Percentiles rank a stretch among this genome's conserved stretches.
Evolutionary conservation across 2,888 invertebrate species (phyloP).

Genomic region (Nasonovia ribisnigri): DNA sequence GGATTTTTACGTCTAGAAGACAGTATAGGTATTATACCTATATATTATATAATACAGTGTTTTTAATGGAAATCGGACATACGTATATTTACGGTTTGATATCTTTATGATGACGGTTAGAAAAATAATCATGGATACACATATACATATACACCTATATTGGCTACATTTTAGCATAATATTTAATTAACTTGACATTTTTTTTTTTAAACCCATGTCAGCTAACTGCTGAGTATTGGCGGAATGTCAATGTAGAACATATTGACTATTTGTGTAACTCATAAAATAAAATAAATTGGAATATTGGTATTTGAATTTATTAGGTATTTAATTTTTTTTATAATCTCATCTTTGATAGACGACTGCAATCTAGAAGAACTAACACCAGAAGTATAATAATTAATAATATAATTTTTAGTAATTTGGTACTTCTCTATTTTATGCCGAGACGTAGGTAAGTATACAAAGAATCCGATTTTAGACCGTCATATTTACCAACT

Average conservation of each 20-base stretch:
- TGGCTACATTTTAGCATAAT: neutral
- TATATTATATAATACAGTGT: neutral
- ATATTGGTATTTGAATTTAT: neutral
- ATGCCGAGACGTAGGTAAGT: neutral
- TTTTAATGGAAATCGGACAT: neutral
- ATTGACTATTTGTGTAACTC: too few species aligned
- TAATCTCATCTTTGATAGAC: neutral
- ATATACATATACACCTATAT: too few species aligned
- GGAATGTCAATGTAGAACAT: neutral
- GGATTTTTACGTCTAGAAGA: neutral
- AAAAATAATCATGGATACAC: neutral
- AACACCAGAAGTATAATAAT: too few species aligned
- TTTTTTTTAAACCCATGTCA: neutral
- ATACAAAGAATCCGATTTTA: too few species aligned
- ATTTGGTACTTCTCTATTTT: neutral
- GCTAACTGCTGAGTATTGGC: neutral
- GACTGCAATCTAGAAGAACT: neutral
- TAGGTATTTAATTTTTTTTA: neutral
- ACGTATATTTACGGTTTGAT: too few species aligned
- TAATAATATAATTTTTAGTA: too few species aligned
- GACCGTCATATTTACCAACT: neutral
- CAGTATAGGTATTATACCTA: too few species aligned
- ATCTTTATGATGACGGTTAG: neutral
- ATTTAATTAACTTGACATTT: neutral
- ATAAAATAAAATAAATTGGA: neutral